Conservation (phyloP, 2,113 vertebrate species). For the Salvator merianae region DNA sequence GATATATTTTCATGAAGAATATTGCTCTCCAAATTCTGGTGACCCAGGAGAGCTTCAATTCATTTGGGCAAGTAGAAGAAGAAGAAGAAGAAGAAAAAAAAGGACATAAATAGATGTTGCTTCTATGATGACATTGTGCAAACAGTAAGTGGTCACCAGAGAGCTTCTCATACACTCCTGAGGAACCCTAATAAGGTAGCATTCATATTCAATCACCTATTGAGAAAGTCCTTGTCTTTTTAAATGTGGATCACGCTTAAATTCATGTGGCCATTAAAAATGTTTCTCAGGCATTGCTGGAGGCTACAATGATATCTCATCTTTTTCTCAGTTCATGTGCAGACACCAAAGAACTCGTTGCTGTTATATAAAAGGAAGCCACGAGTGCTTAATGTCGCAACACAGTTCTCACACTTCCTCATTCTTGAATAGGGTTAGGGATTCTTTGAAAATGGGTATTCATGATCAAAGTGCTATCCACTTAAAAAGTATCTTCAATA, state of each 20-base stretch:
- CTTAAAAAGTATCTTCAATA: conserved; percentile 67
- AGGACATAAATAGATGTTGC: not conserved
- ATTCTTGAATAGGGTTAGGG: conserved; percentile 13
- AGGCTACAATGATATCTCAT: conserved; percentile 16
- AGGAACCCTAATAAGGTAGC: conserved; percentile 8
- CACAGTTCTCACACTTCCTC: conserved; percentile 15
- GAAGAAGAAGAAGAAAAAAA: conserved; percentile 12
- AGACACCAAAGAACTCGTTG: conserved; percentile 34
- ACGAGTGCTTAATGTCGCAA: conserved; percentile 39
- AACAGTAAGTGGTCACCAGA: not conserved
- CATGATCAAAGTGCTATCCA: conserved; percentile 48
- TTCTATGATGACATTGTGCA: not conserved
- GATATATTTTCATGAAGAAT: not conserved
- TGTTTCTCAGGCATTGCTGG: not conserved
- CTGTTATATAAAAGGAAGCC: conserved; percentile 32
- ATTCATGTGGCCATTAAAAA: conserved; percentile 36
- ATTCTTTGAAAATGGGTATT: conserved; percentile 58
- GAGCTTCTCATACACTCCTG: not conserved
- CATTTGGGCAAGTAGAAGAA: not conserved
- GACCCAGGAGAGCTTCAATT: not conserved
- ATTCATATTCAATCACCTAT: conserved; percentile 16
- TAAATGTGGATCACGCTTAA: conserved; percentile 25
- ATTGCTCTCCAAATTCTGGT: not conserved
- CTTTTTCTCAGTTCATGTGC: conserved; percentile 5
- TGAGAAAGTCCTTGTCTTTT: conserved; percentile 26